Base-by-base conservation (phyloP, 2,888 invertebrate species). In the Agapostemon virescens region DNA sequence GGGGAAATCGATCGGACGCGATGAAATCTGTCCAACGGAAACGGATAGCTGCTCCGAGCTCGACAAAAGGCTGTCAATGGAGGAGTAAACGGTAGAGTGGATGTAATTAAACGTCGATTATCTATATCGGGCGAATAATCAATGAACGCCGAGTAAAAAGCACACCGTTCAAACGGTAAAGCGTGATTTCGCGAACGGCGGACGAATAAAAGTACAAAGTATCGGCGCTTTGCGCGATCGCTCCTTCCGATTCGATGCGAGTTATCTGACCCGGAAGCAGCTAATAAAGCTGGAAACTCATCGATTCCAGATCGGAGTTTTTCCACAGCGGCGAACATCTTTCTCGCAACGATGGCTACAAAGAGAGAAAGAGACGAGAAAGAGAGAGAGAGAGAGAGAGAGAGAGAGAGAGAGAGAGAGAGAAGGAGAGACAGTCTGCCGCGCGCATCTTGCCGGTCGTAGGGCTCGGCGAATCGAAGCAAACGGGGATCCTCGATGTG, bases 401-500 rank as follows among this genome's bases (percentile, higher is more conserved):
- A 49, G n/a, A n/a, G n/a, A n/a, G 42, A 40, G 0, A 3, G 40
- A 40, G 17, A 42, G 17, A 42, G 17, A 42, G 5, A 42, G 42
- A 42, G 20, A 45, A n/a, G n/a, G 49, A 11, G 11, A 49, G 11
- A 3, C 9, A 49, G n/a, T 11, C n/a, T 20, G 20, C 9, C 9
- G 33, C 20, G 63, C 63, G 13, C 17, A 26, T 15, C 40, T 45
- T 58, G 40, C n/a, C 42, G 0, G 15, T 26, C 15, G 3, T 26
- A 15, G 3, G 15, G 4, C 17, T 13, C 20, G 26, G n/a, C 26
- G n/a, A 42, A 23, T n/a, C n/a, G 64, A 20, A 26, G 52, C 52
- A 40, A 40, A 23, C 23, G 30, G 9, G 30, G 49, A 77, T 66
- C 36, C 49, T 55, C 38, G n/a, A 68, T 55, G 45, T 42, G 82